Evolutionary conservation across 2,797 vertebrate genomes (phyloP).

Genomic region (Threskiornis aethiopicus): DNA sequence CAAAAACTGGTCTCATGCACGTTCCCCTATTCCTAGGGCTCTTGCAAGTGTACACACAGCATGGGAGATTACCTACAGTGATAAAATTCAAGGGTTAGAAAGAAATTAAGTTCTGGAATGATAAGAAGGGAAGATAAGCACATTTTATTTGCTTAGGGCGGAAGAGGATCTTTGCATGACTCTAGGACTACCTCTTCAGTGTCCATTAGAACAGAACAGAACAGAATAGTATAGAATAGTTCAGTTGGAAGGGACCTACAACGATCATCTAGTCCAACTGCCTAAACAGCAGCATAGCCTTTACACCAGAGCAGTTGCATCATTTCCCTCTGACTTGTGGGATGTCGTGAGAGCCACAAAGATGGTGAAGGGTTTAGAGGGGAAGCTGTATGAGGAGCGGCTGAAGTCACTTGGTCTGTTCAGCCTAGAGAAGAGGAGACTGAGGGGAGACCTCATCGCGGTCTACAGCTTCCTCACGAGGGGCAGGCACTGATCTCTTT

Average conservation of each 20-base stretch:
- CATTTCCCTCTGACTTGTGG: not conserved
- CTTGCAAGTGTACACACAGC: constrained; percentile 1
- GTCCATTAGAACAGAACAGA: not conserved
- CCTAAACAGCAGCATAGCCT: not conserved
- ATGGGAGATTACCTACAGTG: not conserved
- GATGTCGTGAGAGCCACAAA: too few relatives aligned
- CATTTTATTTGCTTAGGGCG: not conserved
- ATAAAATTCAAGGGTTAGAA: not conserved
- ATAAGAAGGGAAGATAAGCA: not conserved
- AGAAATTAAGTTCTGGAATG: not conserved
- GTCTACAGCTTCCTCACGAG: too few relatives aligned
- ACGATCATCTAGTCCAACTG: not conserved
- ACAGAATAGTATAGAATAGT: not conserved
- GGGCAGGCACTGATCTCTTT: too few relatives aligned
- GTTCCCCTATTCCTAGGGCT: not conserved
- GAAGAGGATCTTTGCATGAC: not conserved
- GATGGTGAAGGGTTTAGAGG: too few relatives aligned
- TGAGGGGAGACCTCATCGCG: too few relatives aligned
- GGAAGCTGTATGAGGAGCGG: too few relatives aligned
- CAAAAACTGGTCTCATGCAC: not conserved
- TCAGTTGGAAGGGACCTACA: not conserved
- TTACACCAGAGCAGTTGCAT: not conserved
- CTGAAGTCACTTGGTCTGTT: too few relatives aligned
- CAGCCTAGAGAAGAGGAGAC: too few relatives aligned
- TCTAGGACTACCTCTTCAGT: not conserved